A percentile compares a stretch with the other conserved stretches of the same genome.
Conservation (phyloP, 35 echinoderm and acorn worm genomes). For the Stichopus chloronotus region DNA sequence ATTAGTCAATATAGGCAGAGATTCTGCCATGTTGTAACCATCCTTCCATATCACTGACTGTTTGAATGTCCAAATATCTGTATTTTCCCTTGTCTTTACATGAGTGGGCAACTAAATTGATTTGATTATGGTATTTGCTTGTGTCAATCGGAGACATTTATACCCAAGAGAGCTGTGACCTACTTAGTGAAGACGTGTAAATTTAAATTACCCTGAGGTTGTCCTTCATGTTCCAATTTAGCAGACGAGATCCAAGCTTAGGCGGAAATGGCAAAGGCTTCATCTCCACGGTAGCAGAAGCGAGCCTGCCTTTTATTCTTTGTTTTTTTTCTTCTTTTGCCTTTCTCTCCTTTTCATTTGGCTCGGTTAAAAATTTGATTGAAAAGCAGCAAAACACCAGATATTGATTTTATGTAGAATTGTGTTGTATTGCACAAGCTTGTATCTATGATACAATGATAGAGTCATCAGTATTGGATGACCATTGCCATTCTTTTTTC, state of each 20-base stretch:
- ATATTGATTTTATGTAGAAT: not conserved
- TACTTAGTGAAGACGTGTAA: slow-evolving; percentile 11
- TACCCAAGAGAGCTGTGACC: slow-evolving; percentile 29
- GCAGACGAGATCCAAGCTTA: not conserved
- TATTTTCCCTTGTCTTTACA: not conserved
- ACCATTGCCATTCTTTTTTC: too few relatives aligned
- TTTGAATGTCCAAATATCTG: not conserved
- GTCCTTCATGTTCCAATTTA: slow-evolving; percentile 9
- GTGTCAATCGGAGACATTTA: slow-evolving; percentile 27
- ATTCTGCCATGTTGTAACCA: not conserved
- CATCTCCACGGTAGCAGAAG: not conserved
- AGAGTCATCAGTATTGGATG: too few relatives aligned
- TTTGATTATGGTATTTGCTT: slow-evolving; percentile 46
- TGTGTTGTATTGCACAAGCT: not conserved
- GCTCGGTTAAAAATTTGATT: not conserved
- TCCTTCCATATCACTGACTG: not conserved
- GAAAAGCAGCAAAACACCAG: not conserved
- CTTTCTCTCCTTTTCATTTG: not conserved
- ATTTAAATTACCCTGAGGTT: slow-evolving; percentile 21
- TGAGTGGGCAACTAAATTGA: slow-evolving; percentile 30
- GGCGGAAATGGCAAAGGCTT: not conserved
- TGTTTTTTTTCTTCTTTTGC: too few relatives aligned
- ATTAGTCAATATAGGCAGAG: not conserved
- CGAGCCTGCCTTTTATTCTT: not conserved
- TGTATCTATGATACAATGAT: too few relatives aligned